Base-by-base conservation (phyloP, 2,113 vertebrate genomes). In the Triplophysa siluroides region DNA sequence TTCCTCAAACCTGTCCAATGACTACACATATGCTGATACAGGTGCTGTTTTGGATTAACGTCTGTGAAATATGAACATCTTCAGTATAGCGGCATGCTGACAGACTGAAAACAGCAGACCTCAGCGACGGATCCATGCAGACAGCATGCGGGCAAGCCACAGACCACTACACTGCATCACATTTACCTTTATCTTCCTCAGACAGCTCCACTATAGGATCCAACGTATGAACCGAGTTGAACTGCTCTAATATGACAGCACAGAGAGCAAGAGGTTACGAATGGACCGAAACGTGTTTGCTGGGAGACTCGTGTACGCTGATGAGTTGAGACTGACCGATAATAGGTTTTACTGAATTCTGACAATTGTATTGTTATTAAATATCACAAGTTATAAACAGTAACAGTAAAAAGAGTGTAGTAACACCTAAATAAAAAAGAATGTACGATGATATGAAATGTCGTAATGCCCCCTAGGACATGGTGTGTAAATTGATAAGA, bases 201-300 rank as follows among this genome's bases (percentile, higher is more conserved):
- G 96, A 95, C 91, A 97, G 92, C 90, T 98, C 97, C 92, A 95
- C 93, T 93, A 98, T 97, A 83, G 97, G 95, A 84, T 99, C 96
- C 95, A 98, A 92, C 85, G 94, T 90, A 90, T 91, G 92, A 86
- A 93, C 90, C 70, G 93, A 91, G 85, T 86, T 90, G 84, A 93
- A 85, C 91, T 96, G 95, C 85, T 96, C 97, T 98, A 92, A 88
- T 90, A 85, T 91, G 26, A 85, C 85, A 89, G 90, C 82, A 90
- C 81, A 92, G 88, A 88, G 60, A 75, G 21, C 63, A 76, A 54
- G 24, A 45, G 84, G 72, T 77, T 77, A 65, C 47, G 43, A 23
- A 72, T 4, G 84, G 38, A 58, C 71, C 84, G 80, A 85, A 26
- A 88, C 45, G 56, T 87, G 19, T 9, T 65, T 19, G 16, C 38